Evolutionary conservation across 2,113 vertebrate genomes (phyloP).

Genomic region (Acinonyx jubatus): DNA sequence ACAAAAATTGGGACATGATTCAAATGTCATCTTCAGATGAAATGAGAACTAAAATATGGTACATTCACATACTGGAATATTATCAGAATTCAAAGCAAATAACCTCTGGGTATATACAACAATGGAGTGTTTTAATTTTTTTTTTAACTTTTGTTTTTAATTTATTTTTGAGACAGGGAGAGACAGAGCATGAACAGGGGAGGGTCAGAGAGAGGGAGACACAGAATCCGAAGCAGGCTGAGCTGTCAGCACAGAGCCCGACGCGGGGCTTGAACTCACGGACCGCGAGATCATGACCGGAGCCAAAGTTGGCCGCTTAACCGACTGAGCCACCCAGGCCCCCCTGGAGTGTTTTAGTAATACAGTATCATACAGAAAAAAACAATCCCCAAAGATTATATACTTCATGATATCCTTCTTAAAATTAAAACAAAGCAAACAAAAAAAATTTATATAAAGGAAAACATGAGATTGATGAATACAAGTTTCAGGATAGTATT

Average conservation of each 20-base stretch:
- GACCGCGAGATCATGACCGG: too few species aligned
- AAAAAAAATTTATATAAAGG: background rate
- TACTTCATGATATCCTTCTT: background rate
- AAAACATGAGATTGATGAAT: background rate
- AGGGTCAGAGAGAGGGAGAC: too few species aligned
- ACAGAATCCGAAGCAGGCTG: too few species aligned
- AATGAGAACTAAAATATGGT: background rate
- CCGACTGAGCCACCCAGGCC: too few species aligned
- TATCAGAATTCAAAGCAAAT: background rate
- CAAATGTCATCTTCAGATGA: background rate
- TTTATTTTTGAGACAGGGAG: too few species aligned
- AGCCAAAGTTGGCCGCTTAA: too few species aligned
- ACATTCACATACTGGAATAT: background rate
- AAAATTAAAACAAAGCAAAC: background rate
- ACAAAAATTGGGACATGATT: background rate
- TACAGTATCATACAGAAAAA: background rate
- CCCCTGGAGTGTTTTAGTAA: background rate
- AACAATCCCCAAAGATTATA: background rate
- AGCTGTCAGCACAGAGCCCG: too few species aligned
- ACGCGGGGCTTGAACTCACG: rapidly evolving
- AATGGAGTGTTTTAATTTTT: background rate
- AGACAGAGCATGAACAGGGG: too few species aligned
- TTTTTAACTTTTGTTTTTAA: too few species aligned
- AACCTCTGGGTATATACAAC: background rate
- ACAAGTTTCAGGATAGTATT: background rate